phyloP scores from a whole-genome alignment of 2,888 invertebrate species.

The Hyposoter didymator region DNA sequence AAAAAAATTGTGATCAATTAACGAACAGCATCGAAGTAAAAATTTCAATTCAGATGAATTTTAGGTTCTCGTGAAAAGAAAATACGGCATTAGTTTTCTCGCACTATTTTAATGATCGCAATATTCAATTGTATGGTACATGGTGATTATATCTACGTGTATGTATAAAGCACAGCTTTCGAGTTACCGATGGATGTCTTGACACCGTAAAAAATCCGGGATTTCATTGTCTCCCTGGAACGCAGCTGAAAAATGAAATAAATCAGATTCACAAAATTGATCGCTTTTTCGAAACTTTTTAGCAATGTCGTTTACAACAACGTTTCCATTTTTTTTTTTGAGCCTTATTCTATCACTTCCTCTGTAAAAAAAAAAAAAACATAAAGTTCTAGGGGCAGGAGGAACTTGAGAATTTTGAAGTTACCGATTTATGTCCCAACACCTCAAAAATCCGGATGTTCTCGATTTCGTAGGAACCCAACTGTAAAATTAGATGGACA shows the following conservation, averaged over 20 bases:
- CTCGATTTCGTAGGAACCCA: too few relatives aligned
- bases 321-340: too few relatives aligned
- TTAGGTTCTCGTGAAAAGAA: background rate
- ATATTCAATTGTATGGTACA: background rate
- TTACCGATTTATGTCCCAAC: too few relatives aligned
- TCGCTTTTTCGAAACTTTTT: background rate
- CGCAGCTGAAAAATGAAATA: background rate
- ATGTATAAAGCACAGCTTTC: slow-evolving; percentile 11
- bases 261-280: background rate
- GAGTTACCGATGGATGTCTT: background rate
- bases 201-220: background rate
- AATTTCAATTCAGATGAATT: background rate
- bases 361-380: too few relatives aligned
- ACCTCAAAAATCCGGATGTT: too few relatives aligned
- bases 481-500: too few relatives aligned
- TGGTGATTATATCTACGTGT: background rate
- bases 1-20: background rate
- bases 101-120: slow-evolving; percentile 1
- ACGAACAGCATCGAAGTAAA: background rate
- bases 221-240: background rate
- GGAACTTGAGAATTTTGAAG: too few relatives aligned
- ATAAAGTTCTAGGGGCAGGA: too few relatives aligned
- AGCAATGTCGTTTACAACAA: background rate
- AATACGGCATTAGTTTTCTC: background rate
- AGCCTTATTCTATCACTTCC: too few relatives aligned